Percentiles rank a stretch among this genome's conserved stretches.
Conservation (phyloP, 1,140 invertebrate species). For the Ceratitis capitata region DNA sequence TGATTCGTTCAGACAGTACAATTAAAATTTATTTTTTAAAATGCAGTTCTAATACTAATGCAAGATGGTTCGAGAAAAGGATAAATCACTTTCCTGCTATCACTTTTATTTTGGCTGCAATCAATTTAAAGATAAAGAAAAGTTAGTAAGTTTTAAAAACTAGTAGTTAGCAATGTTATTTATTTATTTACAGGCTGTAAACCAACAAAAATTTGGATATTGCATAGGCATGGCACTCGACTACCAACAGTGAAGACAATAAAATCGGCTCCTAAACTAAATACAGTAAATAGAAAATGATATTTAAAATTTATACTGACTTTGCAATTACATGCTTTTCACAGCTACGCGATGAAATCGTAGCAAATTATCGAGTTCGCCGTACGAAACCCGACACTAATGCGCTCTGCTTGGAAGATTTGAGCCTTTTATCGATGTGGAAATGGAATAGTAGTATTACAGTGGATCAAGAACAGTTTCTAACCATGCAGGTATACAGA, state of each 20-base stretch:
- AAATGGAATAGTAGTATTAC: slow-evolving; percentile 70
- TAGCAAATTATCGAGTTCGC: slow-evolving; percentile 69
- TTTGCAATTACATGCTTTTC: not conserved
- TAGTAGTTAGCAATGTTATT: not conserved
- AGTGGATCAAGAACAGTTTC: slow-evolving; percentile 67
- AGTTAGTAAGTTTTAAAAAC: too few species aligned
- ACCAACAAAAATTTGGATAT: slow-evolving; percentile 72
- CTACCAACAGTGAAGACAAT: slow-evolving; percentile 69
- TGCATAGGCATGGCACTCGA: slow-evolving; percentile 73
- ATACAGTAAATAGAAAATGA: slow-evolving; percentile 61
- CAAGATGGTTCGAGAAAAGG: too few species aligned
- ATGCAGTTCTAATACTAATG: too few species aligned
- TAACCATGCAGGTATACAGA: slow-evolving; percentile 65
- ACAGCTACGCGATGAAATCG: slow-evolving; percentile 67
- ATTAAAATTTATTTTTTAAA: too few species aligned
- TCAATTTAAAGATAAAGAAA: too few species aligned
- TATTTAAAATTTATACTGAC: not conserved
- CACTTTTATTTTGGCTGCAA: too few species aligned
- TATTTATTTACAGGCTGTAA: slow-evolving; percentile 68
- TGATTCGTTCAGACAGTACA: too few species aligned
- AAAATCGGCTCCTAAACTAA: slow-evolving; percentile 66
- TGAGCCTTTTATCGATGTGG: slow-evolving; percentile 71
- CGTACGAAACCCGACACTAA: slow-evolving; percentile 58
- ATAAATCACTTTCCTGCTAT: too few species aligned
- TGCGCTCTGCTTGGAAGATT: slow-evolving; percentile 70